Evolutionary conservation across 2,113 vertebrate genomes (phyloP), one percentile per base, ranked within the genome.

Genomic region (Corythornis madagascariensis): DNA sequence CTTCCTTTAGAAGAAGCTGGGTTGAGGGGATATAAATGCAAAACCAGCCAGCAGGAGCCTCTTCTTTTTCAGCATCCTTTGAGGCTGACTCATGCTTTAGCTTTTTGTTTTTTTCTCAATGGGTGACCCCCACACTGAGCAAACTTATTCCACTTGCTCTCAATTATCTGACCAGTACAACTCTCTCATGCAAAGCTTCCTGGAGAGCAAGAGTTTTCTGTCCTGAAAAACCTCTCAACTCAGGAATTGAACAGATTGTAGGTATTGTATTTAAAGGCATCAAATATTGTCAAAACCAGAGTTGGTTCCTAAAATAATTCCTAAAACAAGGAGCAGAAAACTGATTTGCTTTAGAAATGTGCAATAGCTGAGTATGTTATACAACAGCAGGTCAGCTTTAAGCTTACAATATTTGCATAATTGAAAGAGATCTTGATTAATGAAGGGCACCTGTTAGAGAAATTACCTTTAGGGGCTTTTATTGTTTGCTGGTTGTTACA

Each of bases 1-100:
- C 8, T 42, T 76, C n/a, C 31, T 89, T 89, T 59, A 83, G 47
- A 69, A 86, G 74, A 88, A 59, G 2, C 16, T 47, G 71, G 84
- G 25, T 86, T 86, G 86, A 59, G 13, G 12, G 19, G 45, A 69
- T 76, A 69, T 92, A 83, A 89, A 86, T 84, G 48, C 63, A 89
- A 90, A 94, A 61, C 15, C 25, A 38, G 64, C 18, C 48, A 65
- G 21, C 24, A 71, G n/a, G n/a, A 89, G 5, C 24, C 14, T 81
- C 65, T 59, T 85, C 50, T 90, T 61, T 83, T 80, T 86, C 48
- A 91, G 35, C 29, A 71, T 71, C 64, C 64, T 94, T 86, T 83
- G 61, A 83, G 31, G 9, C 19, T 90, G 70, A 75, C 61, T 90
- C n/a, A 35, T 21, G 56, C 33, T 72, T 94, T 82, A 55, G 43